Conservation (phyloP, 2,113 vertebrate genomes). For the Lipotes vexillifer region DNA sequence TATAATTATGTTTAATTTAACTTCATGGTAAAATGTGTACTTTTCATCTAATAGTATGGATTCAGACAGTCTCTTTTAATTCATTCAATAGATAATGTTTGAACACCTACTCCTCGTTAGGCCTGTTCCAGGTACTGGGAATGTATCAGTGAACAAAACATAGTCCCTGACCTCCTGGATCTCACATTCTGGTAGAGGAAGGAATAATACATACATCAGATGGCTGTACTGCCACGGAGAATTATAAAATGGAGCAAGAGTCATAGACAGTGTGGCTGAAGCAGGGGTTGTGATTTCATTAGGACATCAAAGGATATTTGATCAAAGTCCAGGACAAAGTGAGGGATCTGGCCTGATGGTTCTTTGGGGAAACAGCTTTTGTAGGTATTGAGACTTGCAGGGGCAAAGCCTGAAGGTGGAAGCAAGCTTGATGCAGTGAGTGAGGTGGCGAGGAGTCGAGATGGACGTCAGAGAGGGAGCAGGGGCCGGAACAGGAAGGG, state of each 20-base stretch:
- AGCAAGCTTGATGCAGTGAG: neutral
- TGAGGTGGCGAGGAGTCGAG: neutral
- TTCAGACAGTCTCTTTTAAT: neutral
- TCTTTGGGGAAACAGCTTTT: neutral
- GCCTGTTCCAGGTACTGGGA: neutral
- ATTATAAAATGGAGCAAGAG: neutral
- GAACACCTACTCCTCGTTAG: neutral
- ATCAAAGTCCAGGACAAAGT: neutral
- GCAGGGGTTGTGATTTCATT: neutral
- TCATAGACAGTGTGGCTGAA: neutral
- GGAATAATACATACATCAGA: neutral
- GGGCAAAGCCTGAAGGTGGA: neutral
- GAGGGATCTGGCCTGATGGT: neutral
- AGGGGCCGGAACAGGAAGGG: neutral
- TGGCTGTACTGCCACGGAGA: neutral
- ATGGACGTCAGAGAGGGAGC: neutral
- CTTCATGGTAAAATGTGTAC: neutral
- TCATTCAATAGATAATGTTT: neutral
- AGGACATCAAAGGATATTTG: neutral
- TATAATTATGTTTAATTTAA: neutral
- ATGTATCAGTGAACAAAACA: neutral
- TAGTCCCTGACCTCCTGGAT: neutral
- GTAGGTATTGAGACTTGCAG: neutral
- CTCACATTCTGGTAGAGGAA: neutral
- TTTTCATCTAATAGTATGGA: neutral